Base-by-base conservation (phyloP, 2,888 invertebrate genomes). In the Tenthredo scrophulariae region DNA sequence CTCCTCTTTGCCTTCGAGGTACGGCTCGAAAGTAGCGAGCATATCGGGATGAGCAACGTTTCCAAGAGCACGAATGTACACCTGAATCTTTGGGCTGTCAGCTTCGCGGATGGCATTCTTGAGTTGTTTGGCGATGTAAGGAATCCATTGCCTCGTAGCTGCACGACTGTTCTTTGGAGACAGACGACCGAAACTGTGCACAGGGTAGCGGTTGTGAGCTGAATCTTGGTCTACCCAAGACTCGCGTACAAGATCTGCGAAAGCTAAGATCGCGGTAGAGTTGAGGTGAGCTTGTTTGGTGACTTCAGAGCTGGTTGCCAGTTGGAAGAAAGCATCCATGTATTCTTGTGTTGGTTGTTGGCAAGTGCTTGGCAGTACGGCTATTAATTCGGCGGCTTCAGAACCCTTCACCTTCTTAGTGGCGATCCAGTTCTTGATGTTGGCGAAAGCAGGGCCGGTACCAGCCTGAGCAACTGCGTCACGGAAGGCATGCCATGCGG, bases 401-500 rank as follows among this genome's bases (percentile, higher is more conserved):
- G 94, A 92, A 15, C 93, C 94, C 86, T 93, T 87, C 29, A 96
- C 92, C 90, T 95, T 94, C 77, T 94, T 93, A 83, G 90, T 94
- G 86, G 94, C 90, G 85, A 96, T 95, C 95, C 95, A 96, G 18
- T 94, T 91, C 88, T 94, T 94, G 88, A 97, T 94, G 87, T 94
- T 94, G 83, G 95, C 90, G 88, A 96, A 94, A 72, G 96, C 96
- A 1, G 97, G 96, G 74, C 95, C 95, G n/a, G 96, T 96, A 84
- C 97, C 97, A 33, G 95, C 94, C 92, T 96, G 95, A 18, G 95
- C 94, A 3, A 96, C 94, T 43, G 96, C 96, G 89, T 96, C 97
- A 77, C 96, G 95, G 93, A 94, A 95, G n/a, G 95, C 94, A 91
- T 93, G 94, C 96, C 96, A 96, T 89, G 95, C 94, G 82, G 94